Evolutionary conservation across 2,113 vertebrate genomes (phyloP), one percentile per base, ranked within the genome.

Genomic region (Willisornis vidua): DNA sequence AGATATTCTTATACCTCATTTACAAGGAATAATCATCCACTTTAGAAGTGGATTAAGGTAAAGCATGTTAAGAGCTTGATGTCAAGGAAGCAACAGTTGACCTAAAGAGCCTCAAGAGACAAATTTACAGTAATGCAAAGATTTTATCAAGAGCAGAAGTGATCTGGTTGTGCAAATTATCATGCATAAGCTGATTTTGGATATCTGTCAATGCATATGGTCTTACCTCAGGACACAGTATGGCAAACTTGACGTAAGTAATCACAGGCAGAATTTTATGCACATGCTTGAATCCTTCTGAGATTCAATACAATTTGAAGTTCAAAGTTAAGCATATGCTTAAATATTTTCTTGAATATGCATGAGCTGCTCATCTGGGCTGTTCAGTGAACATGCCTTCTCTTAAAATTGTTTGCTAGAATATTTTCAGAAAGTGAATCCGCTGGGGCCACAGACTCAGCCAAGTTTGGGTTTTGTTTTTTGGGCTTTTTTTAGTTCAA

Each of bases 291-390:
- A 96, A 88, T 94, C 31, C 79, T 65, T 85, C 43, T 88, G 92
- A 96, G 73, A 71, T 55, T 74, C 57, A 78, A 68, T 75, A 77
- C 12, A 93, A 93, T 63, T 15, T 92, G 61, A 94, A 82, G 92
- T 93, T 91, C 82, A 83, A 96, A 97, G 90, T 94, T 95, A 92
- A 95, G 75, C 87, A 93, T 95, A 96, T 88, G 85, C 68, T 92
- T 94, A 94, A 92, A 90, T 67, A 71, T 71, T 89, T 54, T 81
- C 39, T 81, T 95, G 89, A 96, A 94, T 96, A 96, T 93, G 85
- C 76, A 95, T 93, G 76, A 93, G 61, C 17, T 88, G 29, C 75
- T 90, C 79, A 90, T 18, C 39, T 88, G 87, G 31, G 82, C 18
- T 1, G 0, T 84, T 92, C 45, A 67, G 63, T 88, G 79, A 95